A percentile compares a stretch with the other conserved stretches of the same genome.
These are phyloP conservation scores for Gortyna flavago DNA, from an alignment of 2,888 invertebrate genomes.

Conservation along the genomic window DNA sequence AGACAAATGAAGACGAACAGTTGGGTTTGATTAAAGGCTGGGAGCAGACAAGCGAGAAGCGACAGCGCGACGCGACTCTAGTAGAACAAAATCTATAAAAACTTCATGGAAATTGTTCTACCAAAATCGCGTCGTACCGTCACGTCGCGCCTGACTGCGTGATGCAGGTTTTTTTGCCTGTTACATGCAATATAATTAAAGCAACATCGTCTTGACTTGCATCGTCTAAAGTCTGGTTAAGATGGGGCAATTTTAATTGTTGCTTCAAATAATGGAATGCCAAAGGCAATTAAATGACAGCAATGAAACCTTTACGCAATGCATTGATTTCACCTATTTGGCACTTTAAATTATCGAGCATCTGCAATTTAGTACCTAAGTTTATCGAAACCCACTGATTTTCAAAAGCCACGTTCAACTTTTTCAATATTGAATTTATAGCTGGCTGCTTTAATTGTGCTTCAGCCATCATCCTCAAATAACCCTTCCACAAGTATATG, in stretches of 20 bases:
- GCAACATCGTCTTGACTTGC: not conserved
- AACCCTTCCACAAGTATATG: not conserved
- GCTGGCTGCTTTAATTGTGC: not conserved
- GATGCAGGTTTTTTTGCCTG: not conserved
- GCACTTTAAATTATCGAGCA: not conserved
- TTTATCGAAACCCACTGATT: not conserved
- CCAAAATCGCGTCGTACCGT: not conserved
- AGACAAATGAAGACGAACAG: not conserved
- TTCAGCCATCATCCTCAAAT: not conserved
- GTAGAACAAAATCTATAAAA: not conserved
- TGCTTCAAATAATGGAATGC: not conserved
- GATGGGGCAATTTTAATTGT: not conserved
- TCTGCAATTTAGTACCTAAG: not conserved
- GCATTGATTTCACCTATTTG: constrained; percentile 1
- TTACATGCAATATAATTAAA: not conserved
- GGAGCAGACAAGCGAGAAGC: no score
- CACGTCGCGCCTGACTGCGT: not conserved
- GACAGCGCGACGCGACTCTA: not conserved
- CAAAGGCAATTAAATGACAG: not conserved
- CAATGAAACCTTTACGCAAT: not conserved
- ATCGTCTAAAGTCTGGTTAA: not conserved
- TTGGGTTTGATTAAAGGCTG: not conserved
- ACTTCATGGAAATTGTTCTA: not conserved
- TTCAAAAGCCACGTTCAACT: not conserved
- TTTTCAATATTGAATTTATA: not conserved